Conservation (phyloP, 2,888 invertebrate genomes). For the Mactromeris polynyma region DNA sequence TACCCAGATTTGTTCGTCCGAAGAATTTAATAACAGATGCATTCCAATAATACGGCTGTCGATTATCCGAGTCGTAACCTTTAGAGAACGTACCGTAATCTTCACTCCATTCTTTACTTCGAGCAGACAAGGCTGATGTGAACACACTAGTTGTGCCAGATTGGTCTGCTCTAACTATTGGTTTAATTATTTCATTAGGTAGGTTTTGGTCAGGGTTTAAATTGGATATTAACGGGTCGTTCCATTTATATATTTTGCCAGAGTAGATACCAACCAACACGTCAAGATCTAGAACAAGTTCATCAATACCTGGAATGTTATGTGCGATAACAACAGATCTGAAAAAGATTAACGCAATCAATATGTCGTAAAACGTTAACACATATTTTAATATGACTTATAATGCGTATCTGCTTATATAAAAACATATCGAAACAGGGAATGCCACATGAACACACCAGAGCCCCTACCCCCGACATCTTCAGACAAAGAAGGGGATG, state of each 20-base stretch:
- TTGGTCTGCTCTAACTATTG: constrained; percentile 82
- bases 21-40: constrained; percentile 66
- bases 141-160: constrained; percentile 85
- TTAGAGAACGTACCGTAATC: constrained; percentile 78
- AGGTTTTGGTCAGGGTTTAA: constrained; percentile 74
- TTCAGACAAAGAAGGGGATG: no score
- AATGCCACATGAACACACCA: no score
- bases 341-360: no score
- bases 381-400: no score
- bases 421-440: no score
- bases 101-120: constrained; percentile 76
- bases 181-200: constrained; percentile 75
- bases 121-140: constrained; percentile 79
- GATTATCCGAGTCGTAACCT: constrained; percentile 50
- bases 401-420: neutral
- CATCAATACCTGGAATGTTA: constrained; percentile 75
- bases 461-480: no score
- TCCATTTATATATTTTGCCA: constrained; percentile 81
- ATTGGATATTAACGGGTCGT: constrained; percentile 72
- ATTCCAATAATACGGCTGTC: constrained; percentile 73
- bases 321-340: constrained; percentile 82
- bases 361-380: no score
- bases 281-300: constrained; percentile 78
- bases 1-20: constrained; percentile 76
- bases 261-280: constrained; percentile 84